Percentiles rank a stretch among this genome's conserved stretches.
Evolutionary conservation across 2,888 invertebrate genomes (phyloP).

Genomic region (Rosalia funebris): DNA sequence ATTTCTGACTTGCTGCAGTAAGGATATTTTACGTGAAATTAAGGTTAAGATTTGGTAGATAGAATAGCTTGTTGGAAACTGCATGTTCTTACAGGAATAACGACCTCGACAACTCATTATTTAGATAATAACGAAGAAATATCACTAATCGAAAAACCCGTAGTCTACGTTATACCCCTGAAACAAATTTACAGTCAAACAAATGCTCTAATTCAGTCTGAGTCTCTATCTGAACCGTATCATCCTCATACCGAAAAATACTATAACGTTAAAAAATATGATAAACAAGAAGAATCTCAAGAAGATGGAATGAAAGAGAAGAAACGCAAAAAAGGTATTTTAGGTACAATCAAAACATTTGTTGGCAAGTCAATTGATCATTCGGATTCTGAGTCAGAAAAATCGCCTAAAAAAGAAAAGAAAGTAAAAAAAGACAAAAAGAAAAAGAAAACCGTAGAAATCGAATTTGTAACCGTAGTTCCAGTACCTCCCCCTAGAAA

Average conservation of each 20-base stretch:
- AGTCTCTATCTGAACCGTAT: slow-evolving; percentile 59
- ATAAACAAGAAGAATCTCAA: slow-evolving; percentile 48
- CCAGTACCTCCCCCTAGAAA: slow-evolving; percentile 52
- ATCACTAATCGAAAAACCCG: slow-evolving; percentile 45
- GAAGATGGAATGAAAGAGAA: slow-evolving; percentile 51
- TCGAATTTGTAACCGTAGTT: slow-evolving; percentile 50
- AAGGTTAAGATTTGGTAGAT: slow-evolving; percentile 58
- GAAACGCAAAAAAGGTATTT: slow-evolving; percentile 59
- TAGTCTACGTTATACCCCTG: slow-evolving; percentile 40
- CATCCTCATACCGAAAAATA: slow-evolving; percentile 47
- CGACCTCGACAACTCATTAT: slow-evolving; percentile 60
- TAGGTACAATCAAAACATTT: slow-evolving; percentile 61
- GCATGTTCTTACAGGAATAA: slow-evolving; percentile 65
- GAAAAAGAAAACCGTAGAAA: slow-evolving; percentile 47
- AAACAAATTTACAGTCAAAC: slow-evolving; percentile 53
- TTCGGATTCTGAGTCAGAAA: slow-evolving; percentile 62
- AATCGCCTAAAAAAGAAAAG: slow-evolving; percentile 55
- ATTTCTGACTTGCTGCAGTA: slow-evolving; percentile 55
- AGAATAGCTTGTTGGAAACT: slow-evolving; percentile 63
- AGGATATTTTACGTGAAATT: slow-evolving; percentile 58
- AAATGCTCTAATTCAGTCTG: slow-evolving; percentile 61
- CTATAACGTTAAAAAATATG: slow-evolving; percentile 39
- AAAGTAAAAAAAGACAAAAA: slow-evolving; percentile 53
- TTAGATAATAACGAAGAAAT: slow-evolving; percentile 59
- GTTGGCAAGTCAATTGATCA: slow-evolving; percentile 60